A percentile compares a stretch with the other conserved stretches of the same genome.
Conservation (phyloP, 2,113 vertebrate genomes). For the Antigone vipio region DNA sequence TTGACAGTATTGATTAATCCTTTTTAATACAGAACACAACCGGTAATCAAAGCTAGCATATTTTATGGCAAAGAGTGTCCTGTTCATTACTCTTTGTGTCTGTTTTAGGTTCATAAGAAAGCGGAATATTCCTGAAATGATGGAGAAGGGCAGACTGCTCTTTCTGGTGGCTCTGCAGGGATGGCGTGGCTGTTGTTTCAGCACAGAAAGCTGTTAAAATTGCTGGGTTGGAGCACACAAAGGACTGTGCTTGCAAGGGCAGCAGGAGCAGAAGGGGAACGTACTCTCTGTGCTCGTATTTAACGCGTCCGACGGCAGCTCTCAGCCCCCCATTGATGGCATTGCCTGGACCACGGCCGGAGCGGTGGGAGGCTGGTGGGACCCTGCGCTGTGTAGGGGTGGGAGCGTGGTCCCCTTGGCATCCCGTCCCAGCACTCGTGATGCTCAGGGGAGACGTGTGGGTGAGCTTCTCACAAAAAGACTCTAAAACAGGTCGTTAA, state of each 20-base stretch:
- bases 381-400: neutral
- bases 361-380: neutral
- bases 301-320: rapidly evolving
- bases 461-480: neutral
- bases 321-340: neutral
- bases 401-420: neutral
- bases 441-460: rapidly evolving
- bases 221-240: neutral
- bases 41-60: neutral
- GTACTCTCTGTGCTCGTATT: neutral
- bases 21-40: neutral
- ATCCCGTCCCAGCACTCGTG: rapidly evolving
- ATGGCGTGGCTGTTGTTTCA: neutral
- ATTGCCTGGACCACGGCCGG: neutral
- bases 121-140: neutral
- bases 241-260: neutral
- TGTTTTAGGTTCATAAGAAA: neutral
- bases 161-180: neutral
- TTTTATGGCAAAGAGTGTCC: neutral
- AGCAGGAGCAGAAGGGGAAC: neutral
- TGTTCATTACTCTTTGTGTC: neutral
- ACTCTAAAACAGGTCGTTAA: too few species aligned
- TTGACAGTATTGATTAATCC: too few species aligned
- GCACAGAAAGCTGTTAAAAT: neutral
- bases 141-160: neutral